These are phyloP conservation scores for Hedya salicella DNA, from an alignment of 2,888 invertebrate genomes.

Conservation along the genomic window DNA sequence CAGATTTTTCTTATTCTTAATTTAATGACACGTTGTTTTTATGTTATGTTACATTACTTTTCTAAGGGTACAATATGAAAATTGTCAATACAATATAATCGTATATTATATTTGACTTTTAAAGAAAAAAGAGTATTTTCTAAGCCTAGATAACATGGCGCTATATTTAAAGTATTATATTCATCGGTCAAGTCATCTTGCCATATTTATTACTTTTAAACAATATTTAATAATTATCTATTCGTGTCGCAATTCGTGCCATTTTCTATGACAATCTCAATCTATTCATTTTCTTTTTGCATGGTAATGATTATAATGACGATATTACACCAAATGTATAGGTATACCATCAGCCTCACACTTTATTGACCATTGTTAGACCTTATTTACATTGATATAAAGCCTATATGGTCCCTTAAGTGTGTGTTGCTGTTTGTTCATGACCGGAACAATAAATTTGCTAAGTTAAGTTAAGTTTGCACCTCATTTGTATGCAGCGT, in stretches of 20 bases:
- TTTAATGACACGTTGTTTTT: neutral
- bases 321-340: no score
- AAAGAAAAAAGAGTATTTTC: constrained; percentile 17
- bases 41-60: neutral
- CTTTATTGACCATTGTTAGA: no score
- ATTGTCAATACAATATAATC: constrained; percentile 39
- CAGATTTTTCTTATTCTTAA: neutral
- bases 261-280: constrained; percentile 18
- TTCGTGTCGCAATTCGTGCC: constrained; percentile 25
- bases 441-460: neutral
- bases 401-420: no score
- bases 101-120: constrained; percentile 30
- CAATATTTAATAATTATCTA: constrained; percentile 30
- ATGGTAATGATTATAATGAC: neutral
- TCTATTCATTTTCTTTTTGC: constrained; percentile 16
- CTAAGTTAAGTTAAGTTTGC: no score
- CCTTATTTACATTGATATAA: no score
- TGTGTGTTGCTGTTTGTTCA: no score
- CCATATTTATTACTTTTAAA: constrained; percentile 33
- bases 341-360: no score
- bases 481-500: no score
- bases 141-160: constrained; percentile 1
- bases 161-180: constrained; percentile 37
- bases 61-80: constrained; percentile 10
- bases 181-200: constrained; percentile 32